Evolutionary conservation across 2,113 vertebrate genomes (phyloP).

Genomic region (Neopipo cinnamomea): DNA sequence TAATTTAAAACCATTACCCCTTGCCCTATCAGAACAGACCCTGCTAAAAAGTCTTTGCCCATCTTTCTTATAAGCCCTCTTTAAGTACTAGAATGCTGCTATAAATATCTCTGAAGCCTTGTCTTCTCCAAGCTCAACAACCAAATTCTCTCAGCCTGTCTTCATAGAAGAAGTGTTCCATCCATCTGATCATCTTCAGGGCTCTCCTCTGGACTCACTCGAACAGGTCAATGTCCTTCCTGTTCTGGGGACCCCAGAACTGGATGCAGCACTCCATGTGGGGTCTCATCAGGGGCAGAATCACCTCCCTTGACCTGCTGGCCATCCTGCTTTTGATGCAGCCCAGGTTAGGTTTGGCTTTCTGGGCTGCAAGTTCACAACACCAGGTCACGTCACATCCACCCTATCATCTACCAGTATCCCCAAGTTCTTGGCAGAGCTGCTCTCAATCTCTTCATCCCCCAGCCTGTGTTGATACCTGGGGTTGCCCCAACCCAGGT

Average conservation of each 20-base stretch:
- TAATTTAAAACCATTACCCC: neutral
- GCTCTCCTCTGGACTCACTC: neutral
- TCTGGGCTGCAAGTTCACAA: neutral
- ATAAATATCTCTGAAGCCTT: neutral
- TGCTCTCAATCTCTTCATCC: neutral
- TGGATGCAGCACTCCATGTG: neutral
- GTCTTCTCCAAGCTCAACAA: neutral
- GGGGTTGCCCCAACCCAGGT: fast-evolving
- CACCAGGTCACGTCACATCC: neutral
- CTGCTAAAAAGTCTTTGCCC: neutral
- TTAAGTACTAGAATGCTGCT: neutral
- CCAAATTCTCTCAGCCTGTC: neutral
- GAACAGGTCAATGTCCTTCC: neutral
- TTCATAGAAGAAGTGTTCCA: neutral
- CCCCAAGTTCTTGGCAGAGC: neutral
- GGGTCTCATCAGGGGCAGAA: neutral
- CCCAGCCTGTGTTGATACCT: neutral
- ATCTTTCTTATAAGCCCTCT: neutral
- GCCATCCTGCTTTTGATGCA: fast-evolving
- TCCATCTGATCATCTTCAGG: neutral
- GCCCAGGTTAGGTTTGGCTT: neutral
- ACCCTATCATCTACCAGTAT: neutral
- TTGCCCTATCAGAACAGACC: neutral
- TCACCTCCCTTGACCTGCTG: neutral
- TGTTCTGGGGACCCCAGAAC: neutral